Conservation (phyloP, 2,888 invertebrate species). For the Meganola albula region DNA sequence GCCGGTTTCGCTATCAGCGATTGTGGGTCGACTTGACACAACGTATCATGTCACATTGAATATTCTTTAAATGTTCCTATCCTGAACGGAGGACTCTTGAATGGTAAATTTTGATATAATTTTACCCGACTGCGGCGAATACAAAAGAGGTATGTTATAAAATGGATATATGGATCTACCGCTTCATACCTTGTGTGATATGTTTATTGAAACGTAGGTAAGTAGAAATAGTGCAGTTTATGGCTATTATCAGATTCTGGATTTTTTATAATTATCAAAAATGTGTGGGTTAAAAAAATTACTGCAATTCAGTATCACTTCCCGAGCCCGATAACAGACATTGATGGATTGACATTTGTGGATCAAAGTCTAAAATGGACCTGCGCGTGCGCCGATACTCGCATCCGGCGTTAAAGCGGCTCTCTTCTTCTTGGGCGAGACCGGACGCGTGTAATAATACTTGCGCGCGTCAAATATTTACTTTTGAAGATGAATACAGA, state of each 20-base stretch:
- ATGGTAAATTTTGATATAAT: too few species aligned
- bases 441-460: constrained; percentile 42
- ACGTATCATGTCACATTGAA: constrained; percentile 41
- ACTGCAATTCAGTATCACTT: constrained; percentile 33
- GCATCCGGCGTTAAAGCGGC: constrained; percentile 40
- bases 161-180: too few species aligned
- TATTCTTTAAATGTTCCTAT: too few species aligned
- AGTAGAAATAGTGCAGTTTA: too few species aligned
- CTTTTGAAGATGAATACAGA: constrained; percentile 12
- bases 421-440: constrained; percentile 33
- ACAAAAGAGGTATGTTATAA: too few species aligned
- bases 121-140: too few species aligned
- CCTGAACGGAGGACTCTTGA: constrained; percentile 20
- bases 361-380: constrained; percentile 36
- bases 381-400: constrained; percentile 38
- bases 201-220: too few species aligned
- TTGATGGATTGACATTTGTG: constrained; percentile 53
- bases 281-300: too few species aligned
- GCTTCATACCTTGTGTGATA: too few species aligned
- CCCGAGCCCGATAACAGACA: constrained; percentile 34
- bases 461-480: constrained; percentile 35
- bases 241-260: too few species aligned
- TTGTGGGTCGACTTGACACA: constrained; percentile 26
- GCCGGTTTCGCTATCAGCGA: too few species aligned
- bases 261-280: too few species aligned